Base-by-base conservation (phyloP, 2,888 invertebrate species). In the Bhutanitis thaidina region DNA sequence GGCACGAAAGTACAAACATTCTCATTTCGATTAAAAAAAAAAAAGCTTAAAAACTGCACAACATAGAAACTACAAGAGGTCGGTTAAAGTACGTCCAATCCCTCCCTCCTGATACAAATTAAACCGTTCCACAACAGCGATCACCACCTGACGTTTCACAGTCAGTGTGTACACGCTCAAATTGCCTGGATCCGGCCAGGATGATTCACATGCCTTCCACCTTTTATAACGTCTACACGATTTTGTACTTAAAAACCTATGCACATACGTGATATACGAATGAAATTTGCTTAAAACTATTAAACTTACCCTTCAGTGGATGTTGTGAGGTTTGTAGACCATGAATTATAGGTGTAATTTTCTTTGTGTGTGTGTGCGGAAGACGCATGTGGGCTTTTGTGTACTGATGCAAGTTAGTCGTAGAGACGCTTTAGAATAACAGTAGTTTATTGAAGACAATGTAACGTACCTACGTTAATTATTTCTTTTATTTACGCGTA, bases 171-270 rank as follows among this genome's bases (percentile, higher is more conserved):
- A 32, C 46, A 43, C 37, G 38, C 39, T 39, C 25, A 51, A 51
- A 36, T 51, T 51, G 36, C 39, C 39, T 50, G 44, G 44, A 44
- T 50, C 50, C 51, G 51, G 51, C 36, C 40, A 36, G 45, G 43
- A 45, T 51, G 51, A 51, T 27, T 45, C 51, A 51, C 41, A 5
- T 7, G n/a, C 15, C 45, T 45, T 9, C 35, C 41, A 25, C 25
- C 20, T 36, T 36, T 25, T 34, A 14, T 7, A 38, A 12, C 36
- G 34, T 49, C 29, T 49, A 49, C 49, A 49, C 43, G 43, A 49
- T 32, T 49, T 38, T 49, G 36, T 43, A 43, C 37, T 34, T 38
- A 38, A 49, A 43, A 43, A 32, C 20, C n/a, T 25, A 34, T 32
- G 20, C 32, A 43, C 34, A 43, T 38, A 38, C 48, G 41, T 43